Percentiles rank a stretch among this genome's conserved stretches.
Evolutionary conservation across 2,113 vertebrate genomes (phyloP).

Genomic region (Anseranas semipalmata): DNA sequence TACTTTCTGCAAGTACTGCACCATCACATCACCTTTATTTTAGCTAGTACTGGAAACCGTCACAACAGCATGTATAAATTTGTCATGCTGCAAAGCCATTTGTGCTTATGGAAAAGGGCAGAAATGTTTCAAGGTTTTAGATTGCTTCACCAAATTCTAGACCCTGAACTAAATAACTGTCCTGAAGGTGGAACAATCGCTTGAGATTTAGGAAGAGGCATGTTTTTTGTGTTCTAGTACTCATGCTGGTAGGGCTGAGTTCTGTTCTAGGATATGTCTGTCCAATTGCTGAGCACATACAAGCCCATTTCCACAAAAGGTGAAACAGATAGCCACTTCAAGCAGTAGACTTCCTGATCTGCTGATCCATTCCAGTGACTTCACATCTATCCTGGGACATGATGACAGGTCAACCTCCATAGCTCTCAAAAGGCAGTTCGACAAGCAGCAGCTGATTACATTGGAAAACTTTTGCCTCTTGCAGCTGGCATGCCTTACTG

Average conservation of each 20-base stretch:
- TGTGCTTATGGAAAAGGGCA: neutral
- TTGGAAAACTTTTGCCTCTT: neutral
- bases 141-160: neutral
- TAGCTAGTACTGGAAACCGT: neutral
- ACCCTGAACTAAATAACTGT: neutral
- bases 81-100: neutral
- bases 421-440: neutral
- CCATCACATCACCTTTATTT: neutral
- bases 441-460: neutral
- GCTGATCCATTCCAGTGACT: neutral
- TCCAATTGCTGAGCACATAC: neutral
- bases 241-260: neutral
- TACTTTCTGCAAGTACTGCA: neutral
- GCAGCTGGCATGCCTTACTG: neutral
- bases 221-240: neutral
- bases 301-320: conserved; percentile 7
- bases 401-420: neutral
- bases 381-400: conserved; percentile 45
- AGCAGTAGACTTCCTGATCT: neutral
- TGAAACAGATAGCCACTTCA: neutral
- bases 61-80: neutral
- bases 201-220: neutral
- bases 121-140: neutral
- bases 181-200: neutral
- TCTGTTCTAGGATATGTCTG: neutral